Conservation (phyloP, 2,797 vertebrate species). For the Trachops cirrhosus region DNA sequence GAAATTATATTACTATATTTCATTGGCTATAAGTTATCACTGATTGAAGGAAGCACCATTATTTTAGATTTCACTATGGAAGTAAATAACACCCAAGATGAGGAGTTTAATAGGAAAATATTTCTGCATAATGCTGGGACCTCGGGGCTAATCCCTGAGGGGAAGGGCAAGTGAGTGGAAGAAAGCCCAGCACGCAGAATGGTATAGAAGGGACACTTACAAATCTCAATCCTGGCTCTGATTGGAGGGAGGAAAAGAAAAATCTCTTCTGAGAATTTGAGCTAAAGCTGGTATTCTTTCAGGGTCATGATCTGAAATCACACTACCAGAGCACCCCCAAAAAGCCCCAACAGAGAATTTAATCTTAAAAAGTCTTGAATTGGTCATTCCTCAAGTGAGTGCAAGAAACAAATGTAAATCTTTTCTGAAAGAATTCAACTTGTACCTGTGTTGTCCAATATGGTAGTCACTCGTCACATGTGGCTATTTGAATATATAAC, state of each 20-base stretch:
- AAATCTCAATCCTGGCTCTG: neutral
- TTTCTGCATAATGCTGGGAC: neutral
- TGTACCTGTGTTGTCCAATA: neutral
- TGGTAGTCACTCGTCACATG: neutral
- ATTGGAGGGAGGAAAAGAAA: neutral
- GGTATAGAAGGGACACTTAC: neutral
- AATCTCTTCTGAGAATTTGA: neutral
- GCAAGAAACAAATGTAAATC: neutral
- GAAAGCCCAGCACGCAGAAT: neutral
- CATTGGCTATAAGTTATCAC: neutral
- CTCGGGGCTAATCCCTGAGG: neutral
- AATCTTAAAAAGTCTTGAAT: neutral
- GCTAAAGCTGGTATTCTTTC: neutral
- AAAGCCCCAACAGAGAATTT: neutral
- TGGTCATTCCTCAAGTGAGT: neutral
- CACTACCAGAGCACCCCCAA: neutral
- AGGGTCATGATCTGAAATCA: neutral
- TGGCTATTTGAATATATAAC: neutral
- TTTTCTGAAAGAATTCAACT: neutral
- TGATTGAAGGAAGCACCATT: neutral
- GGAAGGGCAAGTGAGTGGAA: neutral
- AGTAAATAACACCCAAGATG: neutral
- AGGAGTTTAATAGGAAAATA: neutral
- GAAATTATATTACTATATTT: neutral
- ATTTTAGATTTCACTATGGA: neutral